Evolutionary conservation across 2,888 invertebrate species (phyloP), one percentile per base, ranked within the genome.

Genomic region (Pachycephus smyrnensis): DNA sequence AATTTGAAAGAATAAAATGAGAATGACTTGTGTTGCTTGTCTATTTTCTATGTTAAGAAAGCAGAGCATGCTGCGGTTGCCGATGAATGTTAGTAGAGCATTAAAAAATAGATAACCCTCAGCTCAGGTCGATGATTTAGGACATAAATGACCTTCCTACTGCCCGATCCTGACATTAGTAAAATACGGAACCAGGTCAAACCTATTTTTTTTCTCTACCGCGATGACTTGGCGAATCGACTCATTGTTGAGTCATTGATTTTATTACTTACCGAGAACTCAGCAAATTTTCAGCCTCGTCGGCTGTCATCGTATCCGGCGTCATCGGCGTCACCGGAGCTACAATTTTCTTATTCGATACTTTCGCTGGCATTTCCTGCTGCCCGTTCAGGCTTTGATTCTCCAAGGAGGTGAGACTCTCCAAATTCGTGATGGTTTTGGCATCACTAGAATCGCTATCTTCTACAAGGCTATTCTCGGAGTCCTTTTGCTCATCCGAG

Each of bases 221-320:
- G 15, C 15, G 40, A 40, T 40, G 40, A 40, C 40, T 40, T 15
- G 40, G 15, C 40, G 15, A 40, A 40, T 40, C 15, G 15, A 40
- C 15, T 15, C 15, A n/a, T n/a, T 33, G 33, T 33, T 4, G 33
- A 33, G 2, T 55, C 55, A 55, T 55, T 55, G 23, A 23, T 55
- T 55, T 55, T 55, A 55, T 23, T 55, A 92, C 93, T 93, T 92
- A 97, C 97, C 96, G 96, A 88, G 96, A 95, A 92, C 97, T 97
- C 88, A 97, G 94, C 89, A 97, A 93, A 92, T 96, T 95, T 91
- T 97, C 97, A 23, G 97, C 97, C 92, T 97, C 97, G 88, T 96
- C 96, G 77, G 97, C 95, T 84, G 97, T 97, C 97, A 96, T 96
- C 89, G 94, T 90, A 91, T 94, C 92, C 90, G 94, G 84, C 91